Evolutionary conservation across 2,797 vertebrate species (phyloP).

Genomic region (Coregonus suidteri): DNA sequence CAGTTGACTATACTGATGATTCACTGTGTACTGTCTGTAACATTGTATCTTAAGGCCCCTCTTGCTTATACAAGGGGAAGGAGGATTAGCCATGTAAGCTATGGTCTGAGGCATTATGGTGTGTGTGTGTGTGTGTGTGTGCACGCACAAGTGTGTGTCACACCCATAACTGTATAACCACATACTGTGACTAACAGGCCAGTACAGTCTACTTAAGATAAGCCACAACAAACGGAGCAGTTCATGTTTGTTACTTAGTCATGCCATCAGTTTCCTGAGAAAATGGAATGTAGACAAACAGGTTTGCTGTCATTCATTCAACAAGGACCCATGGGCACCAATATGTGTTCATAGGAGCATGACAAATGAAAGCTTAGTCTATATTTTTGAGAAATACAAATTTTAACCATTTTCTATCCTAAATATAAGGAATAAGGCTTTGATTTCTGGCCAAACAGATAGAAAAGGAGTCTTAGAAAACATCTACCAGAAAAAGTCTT

Average conservation of each 20-base stretch:
- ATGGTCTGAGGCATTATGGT: background rate
- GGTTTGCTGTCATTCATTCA: no score
- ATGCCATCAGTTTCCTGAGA: background rate
- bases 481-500: no score
- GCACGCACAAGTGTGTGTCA: no score
- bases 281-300: background rate
- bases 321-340: no score
- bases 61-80: background rate
- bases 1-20: background rate
- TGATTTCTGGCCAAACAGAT: no score
- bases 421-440: no score
- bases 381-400: no score
- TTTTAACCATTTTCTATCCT: no score
- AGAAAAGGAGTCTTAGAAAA: no score
- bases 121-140: background rate
- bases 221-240: background rate
- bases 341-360: no score
- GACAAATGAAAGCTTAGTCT: no score
- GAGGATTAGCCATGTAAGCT: background rate
- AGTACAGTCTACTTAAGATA: background rate
- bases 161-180: background rate
- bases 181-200: background rate
- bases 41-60: background rate
- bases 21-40: background rate
- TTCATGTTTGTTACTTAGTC: background rate